Base-by-base conservation (phyloP, 2,113 vertebrate genomes). In the Forbesichthys agassizii region DNA sequence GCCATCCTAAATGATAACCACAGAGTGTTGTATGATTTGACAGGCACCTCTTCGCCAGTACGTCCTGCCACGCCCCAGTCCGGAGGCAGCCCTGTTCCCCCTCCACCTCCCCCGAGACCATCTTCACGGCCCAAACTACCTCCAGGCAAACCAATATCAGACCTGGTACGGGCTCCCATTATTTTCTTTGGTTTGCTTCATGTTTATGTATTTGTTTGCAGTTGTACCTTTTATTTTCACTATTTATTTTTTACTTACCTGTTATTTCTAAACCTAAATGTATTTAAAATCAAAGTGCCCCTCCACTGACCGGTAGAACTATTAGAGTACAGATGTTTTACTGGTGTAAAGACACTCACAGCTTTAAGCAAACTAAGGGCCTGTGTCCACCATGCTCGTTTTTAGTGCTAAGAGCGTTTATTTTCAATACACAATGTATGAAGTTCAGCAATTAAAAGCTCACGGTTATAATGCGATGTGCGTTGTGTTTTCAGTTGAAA, bases 121-220 rank as follows among this genome's bases (percentile, higher is more conserved):
- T 95, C 95, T 0, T 97, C 96, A 1, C 81, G 97, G 74, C 96
- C 97, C 61, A 99, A 98, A 90, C 90, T 96, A 60, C 96, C 96
- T 59, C 95, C 95, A 0, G 95, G 96, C 72, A 99, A 96, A 65
- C 95, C 97, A 62, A 85, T 98, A 20, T 75, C 92, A 49, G 96
- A 99, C 0, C 86, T 95, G 95, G 96, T 97, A 95, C 0, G 86
- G 90, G 8, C 4, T 1, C 2, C 3, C 18, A 48, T 48, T 54
- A 0, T n/a, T 54, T 55, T 11, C 13, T 33, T 55, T 36, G 3
- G 8, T 48, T 46, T 16, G 8, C 51, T 16, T 54, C 9, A 1
- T 47, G 27, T 27, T 27, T 27, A 27, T 27, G 27, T 27, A n/a
- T 27, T 20, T 20, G 27, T 27, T 27, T 27, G 27, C 2, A 3